phyloP scores from a whole-genome alignment of 2,797 vertebrate species.

The Danio aesculapii region DNA sequence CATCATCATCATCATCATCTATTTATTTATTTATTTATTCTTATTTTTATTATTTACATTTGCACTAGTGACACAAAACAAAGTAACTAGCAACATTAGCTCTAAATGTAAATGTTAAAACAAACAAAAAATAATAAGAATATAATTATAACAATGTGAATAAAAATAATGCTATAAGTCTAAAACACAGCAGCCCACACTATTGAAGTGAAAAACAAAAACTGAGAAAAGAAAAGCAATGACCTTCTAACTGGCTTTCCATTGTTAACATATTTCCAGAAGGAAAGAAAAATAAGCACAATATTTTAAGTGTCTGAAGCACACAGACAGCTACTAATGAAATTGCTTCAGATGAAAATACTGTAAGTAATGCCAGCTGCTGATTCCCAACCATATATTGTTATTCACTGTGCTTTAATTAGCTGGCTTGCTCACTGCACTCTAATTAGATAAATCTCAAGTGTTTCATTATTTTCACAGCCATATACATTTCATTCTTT shows the following conservation, averaged over 20 bases:
- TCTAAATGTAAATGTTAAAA: background rate
- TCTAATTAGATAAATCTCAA: background rate
- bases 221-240: background rate
- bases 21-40: too few relatives aligned
- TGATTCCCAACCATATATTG: background rate
- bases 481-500: background rate
- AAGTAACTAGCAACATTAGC: background rate
- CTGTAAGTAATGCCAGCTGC: background rate
- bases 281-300: background rate
- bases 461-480: background rate
- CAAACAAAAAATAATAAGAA: too few relatives aligned
- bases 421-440: background rate
- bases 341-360: background rate
- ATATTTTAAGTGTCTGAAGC: background rate
- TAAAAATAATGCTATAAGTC: background rate
- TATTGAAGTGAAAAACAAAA: background rate
- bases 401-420: conserved; percentile 1
- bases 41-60: background rate
- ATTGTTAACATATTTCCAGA: background rate
- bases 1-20: too few relatives aligned
- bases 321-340: background rate
- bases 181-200: background rate
- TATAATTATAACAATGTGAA: too few relatives aligned
- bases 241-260: background rate
- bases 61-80: background rate